Evolutionary conservation across 1,140 invertebrate species (phyloP), one percentile per base, ranked within the genome.

Genomic region (Drosophila ohnishii): DNA sequence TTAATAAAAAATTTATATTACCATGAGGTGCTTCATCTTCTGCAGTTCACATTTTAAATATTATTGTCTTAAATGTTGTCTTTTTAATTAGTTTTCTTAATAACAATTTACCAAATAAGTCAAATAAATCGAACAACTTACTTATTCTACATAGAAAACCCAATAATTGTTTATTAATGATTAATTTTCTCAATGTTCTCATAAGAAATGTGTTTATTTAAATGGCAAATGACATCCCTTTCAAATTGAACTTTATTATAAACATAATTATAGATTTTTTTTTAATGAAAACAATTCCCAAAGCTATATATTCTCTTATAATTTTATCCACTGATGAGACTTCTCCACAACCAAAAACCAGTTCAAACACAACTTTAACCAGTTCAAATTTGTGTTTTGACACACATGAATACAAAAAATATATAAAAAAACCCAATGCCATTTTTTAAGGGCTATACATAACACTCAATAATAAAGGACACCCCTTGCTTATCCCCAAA

Each of bases 351-450:
- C 44, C 42, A 40, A 51, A 73, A 78, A 76, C 71, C 28, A 70
- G 64, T 80, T 81, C 16, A 5, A 42, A 19, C 28, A 7, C 47
- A 39, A 65, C 35, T 65, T 45, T 61, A 74, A 65, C 48, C 74
- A 83, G 50, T 64, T 64, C 39, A 56, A 77, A 87, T 87, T 65
- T 79, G n/a, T 86, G 76, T 86, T 86, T 75, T 86, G 83, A 86
- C 83, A 87, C 30, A 47, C 39, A 50, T 47, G 47, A 71, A 66
- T 48, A 35, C 39, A 71, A 72, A 70, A 48, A 45, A 34, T 16
- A 9, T 19, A 56, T 11, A 70, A 84, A 84, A 80, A 65, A n/a
- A n/a, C n/a, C 3, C 14, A 53, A 35, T 56, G 32, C 13, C 11
- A 48, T 59, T 71, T 59, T 71, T 40, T 71, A 70, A 44, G 45